Evolutionary conservation across 2,113 vertebrate species (phyloP).

Genomic region (Gopherus flavomarginatus): DNA sequence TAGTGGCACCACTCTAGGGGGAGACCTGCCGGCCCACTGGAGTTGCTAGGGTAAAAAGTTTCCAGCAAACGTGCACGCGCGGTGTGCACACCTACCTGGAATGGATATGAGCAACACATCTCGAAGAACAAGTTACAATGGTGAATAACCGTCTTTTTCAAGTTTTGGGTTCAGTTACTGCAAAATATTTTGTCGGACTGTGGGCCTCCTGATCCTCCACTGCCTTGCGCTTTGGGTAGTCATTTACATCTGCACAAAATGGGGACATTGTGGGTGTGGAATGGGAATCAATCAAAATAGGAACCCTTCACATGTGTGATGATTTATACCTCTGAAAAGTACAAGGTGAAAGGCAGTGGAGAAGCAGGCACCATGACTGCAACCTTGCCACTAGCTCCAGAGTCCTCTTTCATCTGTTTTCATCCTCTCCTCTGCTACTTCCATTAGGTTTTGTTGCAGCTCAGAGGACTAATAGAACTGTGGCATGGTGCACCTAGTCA

Average conservation of each 20-base stretch:
- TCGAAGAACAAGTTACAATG: too few relatives aligned
- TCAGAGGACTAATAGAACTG: too few relatives aligned
- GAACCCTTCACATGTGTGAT: neutral
- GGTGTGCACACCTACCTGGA: too few relatives aligned
- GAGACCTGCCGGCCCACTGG: too few relatives aligned
- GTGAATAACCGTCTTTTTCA: too few relatives aligned
- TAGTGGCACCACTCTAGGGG: too few relatives aligned
- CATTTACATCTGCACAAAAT: neutral
- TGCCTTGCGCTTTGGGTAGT: neutral
- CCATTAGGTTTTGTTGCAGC: neutral
- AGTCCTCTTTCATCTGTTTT: neutral
- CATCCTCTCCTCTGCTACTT: neutral
- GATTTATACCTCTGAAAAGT: too few relatives aligned
- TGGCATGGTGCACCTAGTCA: neutral
- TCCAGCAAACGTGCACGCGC: too few relatives aligned
- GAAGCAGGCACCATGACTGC: neutral
- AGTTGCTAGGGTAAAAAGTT: too few relatives aligned
- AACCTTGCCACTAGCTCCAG: neutral
- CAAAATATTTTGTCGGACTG: neutral
- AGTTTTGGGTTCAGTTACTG: neutral
- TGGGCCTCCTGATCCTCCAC: neutral
- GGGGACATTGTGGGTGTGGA: neutral
- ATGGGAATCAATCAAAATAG: neutral
- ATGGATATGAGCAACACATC: too few relatives aligned
- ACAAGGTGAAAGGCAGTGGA: too few relatives aligned